Conservation (phyloP, 1,140 invertebrate species). For the Ceratoteleas bidentatus region DNA sequence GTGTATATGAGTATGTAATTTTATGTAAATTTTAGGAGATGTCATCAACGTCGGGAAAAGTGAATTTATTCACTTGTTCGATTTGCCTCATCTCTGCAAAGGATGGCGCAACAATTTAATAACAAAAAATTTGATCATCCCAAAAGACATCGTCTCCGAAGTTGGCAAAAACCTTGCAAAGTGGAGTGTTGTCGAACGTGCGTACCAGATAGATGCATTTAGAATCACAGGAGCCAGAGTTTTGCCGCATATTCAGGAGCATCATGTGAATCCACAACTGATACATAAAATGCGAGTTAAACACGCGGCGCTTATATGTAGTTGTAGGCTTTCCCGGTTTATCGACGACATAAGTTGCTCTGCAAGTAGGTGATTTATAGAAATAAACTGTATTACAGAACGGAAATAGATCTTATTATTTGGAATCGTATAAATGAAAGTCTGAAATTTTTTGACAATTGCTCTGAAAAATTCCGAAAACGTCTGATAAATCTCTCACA, state of each 20-base stretch:
- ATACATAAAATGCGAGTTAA: constrained; percentile 38
- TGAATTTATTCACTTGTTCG: constrained; percentile 1
- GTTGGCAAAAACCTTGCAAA: not conserved
- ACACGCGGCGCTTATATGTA: constrained; percentile 14
- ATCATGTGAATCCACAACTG: constrained; percentile 1
- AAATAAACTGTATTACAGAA: not conserved
- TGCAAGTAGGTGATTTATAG: constrained; percentile 7
- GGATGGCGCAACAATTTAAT: constrained; percentile 16
- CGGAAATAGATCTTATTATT: constrained; percentile 4
- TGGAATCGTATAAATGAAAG: constrained; percentile 2
- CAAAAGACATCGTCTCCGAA: not conserved
- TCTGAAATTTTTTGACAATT: no score
- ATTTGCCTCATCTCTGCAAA: constrained; percentile 13
- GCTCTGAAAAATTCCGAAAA: constrained; percentile 2
- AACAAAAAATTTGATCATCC: constrained; percentile 6
- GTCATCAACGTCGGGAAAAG: constrained; percentile 2
- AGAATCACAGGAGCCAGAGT: not conserved
- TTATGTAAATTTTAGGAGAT: not conserved
- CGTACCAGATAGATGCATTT: constrained; percentile 17
- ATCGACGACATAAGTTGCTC: not conserved
- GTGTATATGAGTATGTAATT: no score
- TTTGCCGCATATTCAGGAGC: constrained; percentile 19
- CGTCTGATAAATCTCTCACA: not conserved
- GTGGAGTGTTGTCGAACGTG: constrained; percentile 6
- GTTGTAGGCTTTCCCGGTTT: not conserved